Evolutionary conservation across 2,113 vertebrate species (phyloP).

Genomic region (Gymnocephalus cernua): DNA sequence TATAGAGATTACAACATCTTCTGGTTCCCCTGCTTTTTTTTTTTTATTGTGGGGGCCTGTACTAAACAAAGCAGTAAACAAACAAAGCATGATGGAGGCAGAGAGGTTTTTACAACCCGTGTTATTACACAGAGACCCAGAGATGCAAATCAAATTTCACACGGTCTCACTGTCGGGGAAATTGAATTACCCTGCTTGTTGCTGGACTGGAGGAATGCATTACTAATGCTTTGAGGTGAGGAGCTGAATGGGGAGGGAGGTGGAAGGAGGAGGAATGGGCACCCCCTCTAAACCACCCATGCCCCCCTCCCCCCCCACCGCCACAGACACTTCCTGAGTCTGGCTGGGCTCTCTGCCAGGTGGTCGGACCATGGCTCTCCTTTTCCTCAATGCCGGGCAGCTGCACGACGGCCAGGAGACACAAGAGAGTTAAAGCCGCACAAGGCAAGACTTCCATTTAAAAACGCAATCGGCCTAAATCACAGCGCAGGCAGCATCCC

Average conservation of each 20-base stretch:
- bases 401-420: constrained; percentile 61
- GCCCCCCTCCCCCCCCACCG: background rate
- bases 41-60: constrained; percentile 42
- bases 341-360: constrained; percentile 70
- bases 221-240: constrained; percentile 80
- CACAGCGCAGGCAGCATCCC: background rate
- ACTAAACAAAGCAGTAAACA: constrained; percentile 64
- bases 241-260: constrained; percentile 70
- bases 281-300: background rate
- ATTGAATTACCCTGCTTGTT: constrained; percentile 80
- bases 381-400: constrained; percentile 64
- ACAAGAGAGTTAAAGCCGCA: constrained; percentile 14
- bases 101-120: constrained; percentile 45
- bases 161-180: constrained; percentile 75
- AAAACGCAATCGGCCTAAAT: constrained; percentile 1
- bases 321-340: constrained; percentile 73
- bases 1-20: constrained; percentile 33
- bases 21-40: constrained; percentile 56
- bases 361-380: constrained; percentile 40
- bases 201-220: constrained; percentile 79
- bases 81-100: constrained; percentile 55
- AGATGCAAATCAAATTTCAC: constrained; percentile 79
- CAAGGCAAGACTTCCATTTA: constrained; percentile 29
- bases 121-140: constrained; percentile 25
- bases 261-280: background rate